Conservation (phyloP, 2,888 invertebrate species). For the Cistogaster globosa region DNA sequence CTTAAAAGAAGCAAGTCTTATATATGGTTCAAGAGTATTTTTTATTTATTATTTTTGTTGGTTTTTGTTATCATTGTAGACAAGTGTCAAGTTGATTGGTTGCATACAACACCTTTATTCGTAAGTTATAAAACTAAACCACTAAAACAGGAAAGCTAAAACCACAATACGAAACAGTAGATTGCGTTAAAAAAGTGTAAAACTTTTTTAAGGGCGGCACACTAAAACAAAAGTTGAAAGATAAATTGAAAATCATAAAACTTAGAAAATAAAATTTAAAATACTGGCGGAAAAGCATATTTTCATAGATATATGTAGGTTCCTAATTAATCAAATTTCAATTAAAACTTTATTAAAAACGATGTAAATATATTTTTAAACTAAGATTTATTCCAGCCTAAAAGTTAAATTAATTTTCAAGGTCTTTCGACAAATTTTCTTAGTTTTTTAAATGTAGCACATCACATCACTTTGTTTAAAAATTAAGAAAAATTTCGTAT, state of each 20-base stretch:
- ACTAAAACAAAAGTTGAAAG: too few species aligned
- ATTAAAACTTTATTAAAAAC: not conserved
- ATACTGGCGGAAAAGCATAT: too few species aligned
- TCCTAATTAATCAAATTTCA: too few species aligned
- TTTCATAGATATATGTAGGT: too few species aligned
- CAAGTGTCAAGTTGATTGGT: not conserved
- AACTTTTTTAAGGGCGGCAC: not conserved
- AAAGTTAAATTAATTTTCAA: constrained; percentile 52
- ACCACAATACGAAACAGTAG: constrained; percentile 9
- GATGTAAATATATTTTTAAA: constrained; percentile 49
- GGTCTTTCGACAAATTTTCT: constrained; percentile 50
- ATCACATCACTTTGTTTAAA: constrained; percentile 31
- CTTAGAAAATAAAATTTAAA: too few species aligned
- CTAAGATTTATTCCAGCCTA: constrained; percentile 36
- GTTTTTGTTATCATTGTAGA: constrained; percentile 26
- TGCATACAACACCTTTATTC: constrained; percentile 29
- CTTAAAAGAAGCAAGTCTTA: not conserved
- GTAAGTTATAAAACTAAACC: constrained; percentile 1
- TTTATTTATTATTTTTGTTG: constrained; percentile 6
- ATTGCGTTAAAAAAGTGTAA: constrained; percentile 33
- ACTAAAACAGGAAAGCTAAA: constrained; percentile 56
- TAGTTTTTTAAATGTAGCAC: constrained; percentile 28
- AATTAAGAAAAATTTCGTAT: constrained; percentile 20
- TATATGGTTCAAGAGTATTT: constrained; percentile 8
- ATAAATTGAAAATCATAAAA: too few species aligned